Evolutionary conservation across 2,113 vertebrate species (phyloP).

Genomic region (Corythornis vintsioides): DNA sequence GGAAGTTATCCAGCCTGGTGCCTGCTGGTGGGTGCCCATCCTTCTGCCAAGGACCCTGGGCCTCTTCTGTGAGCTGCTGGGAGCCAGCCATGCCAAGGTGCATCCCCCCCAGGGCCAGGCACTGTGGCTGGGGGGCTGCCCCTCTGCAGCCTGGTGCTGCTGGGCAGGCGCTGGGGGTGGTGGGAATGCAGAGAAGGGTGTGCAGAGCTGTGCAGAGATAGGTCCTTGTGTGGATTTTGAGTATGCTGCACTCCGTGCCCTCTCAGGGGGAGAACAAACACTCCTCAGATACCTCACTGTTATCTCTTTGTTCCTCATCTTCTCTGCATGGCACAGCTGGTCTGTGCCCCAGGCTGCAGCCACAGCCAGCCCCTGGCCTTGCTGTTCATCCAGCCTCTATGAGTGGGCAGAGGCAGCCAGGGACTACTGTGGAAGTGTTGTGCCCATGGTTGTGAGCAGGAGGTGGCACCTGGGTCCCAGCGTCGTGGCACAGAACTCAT

Average conservation of each 20-base stretch:
- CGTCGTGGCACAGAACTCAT: background rate
- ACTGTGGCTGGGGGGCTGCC: background rate
- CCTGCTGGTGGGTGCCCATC: background rate
- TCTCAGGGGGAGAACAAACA: background rate
- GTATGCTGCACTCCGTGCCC: background rate
- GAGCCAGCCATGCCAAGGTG: background rate
- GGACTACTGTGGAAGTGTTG: background rate
- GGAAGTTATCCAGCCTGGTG: background rate
- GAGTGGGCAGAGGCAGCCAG: rapidly evolving
- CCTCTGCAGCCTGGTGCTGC: background rate
- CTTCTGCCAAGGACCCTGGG: background rate
- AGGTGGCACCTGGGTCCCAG: background rate
- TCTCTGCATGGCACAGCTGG: background rate
- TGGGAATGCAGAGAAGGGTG: background rate
- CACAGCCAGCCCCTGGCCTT: background rate
- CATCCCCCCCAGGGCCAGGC: background rate
- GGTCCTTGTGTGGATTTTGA: background rate
- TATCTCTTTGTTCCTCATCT: background rate
- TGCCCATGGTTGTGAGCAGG: too few species aligned
- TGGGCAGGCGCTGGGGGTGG: rapidly evolving
- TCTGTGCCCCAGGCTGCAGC: background rate
- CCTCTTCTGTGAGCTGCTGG: background rate
- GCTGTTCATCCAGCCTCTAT: background rate
- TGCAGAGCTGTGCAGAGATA: background rate
- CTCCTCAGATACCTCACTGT: background rate